Base-by-base conservation (phyloP, 2,797 vertebrate species). In the Orestias chungarensis region DNA sequence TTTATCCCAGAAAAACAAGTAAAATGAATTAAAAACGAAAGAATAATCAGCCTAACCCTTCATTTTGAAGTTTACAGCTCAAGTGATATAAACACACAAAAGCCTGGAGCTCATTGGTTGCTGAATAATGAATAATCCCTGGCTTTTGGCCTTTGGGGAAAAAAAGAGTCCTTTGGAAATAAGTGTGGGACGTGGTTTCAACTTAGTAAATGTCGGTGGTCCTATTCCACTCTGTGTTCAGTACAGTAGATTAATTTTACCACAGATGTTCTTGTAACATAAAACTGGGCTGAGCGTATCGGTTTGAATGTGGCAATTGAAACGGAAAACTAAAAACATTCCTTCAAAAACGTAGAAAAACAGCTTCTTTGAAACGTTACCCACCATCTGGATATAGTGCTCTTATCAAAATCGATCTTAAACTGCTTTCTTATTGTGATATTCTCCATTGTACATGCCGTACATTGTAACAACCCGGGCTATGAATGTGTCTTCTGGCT, bases 91-190 rank as follows among this genome's bases (percentile, higher is more conserved):
- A 66, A 71, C 31, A 59, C 71, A 74, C 66, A 3, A 47, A 66
- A 65, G 23, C 33, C 0, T 14, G 33, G 29, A 43, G 59, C 71
- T 82, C 80, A 66, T 75, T 80, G 78, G 78, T 61, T 33, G 84
- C 66, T 73, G 64, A 59, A 84, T 81, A 68, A 68, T 33, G n/a
- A 87, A 79, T 87, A 88, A 90, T 89, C 82, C 79, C 52, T 35
- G 49, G 84, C 76, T 81, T 84, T 76, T 86, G 47, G 82, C 73
- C 76, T 62, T 2, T n/a, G n/a, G n/a, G 0, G 14, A 73, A 70
- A 71, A 31, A 74, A 55, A 35, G 54, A 79, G 50, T 55, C 14
- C 50, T 73, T 14, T 47, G 9, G 59, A 14, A 67, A 15, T 31
- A 17, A 75, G 62, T 65, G 52, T 35, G 18, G 44, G 64, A 52